Evolutionary conservation across 2,113 vertebrate species (phyloP).

Genomic region (Rhipidura dahli): DNA sequence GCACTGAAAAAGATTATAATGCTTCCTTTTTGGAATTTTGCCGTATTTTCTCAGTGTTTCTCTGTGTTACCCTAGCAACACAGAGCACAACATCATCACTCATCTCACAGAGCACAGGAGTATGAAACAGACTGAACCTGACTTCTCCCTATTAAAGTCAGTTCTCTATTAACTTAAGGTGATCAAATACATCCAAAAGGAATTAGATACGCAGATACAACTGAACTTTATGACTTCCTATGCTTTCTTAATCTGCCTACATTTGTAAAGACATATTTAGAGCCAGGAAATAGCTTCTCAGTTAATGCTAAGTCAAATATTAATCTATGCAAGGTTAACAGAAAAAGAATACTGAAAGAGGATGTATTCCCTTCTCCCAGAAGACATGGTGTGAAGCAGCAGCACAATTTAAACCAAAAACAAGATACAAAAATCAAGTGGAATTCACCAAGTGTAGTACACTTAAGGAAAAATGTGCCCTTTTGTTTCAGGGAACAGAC

Average conservation of each 20-base stretch:
- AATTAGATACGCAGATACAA: neutral
- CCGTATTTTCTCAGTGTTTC: neutral
- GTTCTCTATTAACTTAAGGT: neutral
- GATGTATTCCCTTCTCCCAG: neutral
- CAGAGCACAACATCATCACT: neutral
- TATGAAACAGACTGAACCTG: neutral
- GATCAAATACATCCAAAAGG: neutral
- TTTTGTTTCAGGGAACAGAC: neutral
- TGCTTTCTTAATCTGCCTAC: neutral
- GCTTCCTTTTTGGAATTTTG: conserved; percentile 27
- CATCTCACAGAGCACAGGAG: neutral
- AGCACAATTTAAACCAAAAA: neutral
- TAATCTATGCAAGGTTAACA: neutral
- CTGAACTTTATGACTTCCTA: neutral
- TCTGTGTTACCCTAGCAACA: conserved; percentile 18
- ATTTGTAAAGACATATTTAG: neutral
- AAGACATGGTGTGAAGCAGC: neutral
- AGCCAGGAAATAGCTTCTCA: neutral
- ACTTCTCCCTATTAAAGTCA: neutral
- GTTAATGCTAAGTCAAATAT: neutral
- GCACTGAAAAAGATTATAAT: neutral
- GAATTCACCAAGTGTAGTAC: neutral
- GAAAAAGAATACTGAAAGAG: neutral
- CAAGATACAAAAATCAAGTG: neutral
- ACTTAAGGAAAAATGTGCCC: accelerated